Evolutionary conservation across 1,140 invertebrate species (phyloP), one percentile per base, ranked within the genome.

Genomic region (Anadara kagoshimensis): DNA sequence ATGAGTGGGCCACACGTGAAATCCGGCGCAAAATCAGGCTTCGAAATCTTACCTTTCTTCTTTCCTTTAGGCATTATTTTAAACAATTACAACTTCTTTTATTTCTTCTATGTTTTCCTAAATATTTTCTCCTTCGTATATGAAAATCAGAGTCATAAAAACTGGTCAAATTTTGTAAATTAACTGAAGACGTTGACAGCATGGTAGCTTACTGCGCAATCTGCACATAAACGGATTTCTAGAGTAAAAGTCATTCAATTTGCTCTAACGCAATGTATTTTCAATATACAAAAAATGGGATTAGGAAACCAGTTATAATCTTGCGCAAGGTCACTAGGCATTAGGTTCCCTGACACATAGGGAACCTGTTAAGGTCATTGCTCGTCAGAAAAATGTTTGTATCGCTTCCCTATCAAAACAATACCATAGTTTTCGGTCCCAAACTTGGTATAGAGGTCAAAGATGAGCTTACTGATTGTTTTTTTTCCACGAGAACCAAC

Each of bases 51-150:
- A 81, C 78, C 79, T 73, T 83, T 86, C 69, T 79, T 86, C 78
- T 80, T 85, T 79, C 79, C 82, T 75, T 86, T 86, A 70, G 86
- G 86, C 86, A 87, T 87, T 80, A 83, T 85, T 80, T 78, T 66
- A 57, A 59, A 72, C 61, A 80, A 75, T 76, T 78, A 67, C 66
- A 54, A 69, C 73, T 73, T 74, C 68, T 76, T 76, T 76, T 73
- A 71, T 66, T 76, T 73, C 70, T 76, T 79, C 64, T 79, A 77
- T 56, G 75, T 53, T 79, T 76, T 76, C 69, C 76, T 84, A 81
- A 64, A 65, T 65, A 75, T 74, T 67, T 70, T 68, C 73, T 71
- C 76, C 73, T 75, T 79, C 82, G 81, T 84, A 84, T 84, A 84
- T 84, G 76, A 79, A 78, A 84, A 78, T 80, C 80, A 51, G 65